These are phyloP conservation scores for Atta colombica DNA, from an alignment of 1,140 invertebrate species.

Conservation along the genomic window DNA sequence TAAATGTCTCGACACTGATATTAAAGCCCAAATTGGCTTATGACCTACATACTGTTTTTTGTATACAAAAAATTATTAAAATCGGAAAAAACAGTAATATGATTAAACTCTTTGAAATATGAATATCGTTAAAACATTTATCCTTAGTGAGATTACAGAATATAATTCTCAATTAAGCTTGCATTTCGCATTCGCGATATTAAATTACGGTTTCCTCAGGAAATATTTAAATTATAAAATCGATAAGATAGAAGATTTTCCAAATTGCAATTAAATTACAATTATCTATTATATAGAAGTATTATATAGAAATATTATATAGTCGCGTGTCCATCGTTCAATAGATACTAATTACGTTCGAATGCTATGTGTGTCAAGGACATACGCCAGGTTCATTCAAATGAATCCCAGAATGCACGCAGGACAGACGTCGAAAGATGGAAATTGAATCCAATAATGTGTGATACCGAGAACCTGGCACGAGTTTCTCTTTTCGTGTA, in stretches of 20 bases:
- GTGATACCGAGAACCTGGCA: conserved; percentile 70
- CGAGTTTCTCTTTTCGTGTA: conserved; percentile 67
- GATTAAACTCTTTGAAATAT: not conserved
- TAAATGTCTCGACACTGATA: conserved; percentile 18
- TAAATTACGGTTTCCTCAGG: not conserved
- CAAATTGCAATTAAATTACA: conserved; percentile 20
- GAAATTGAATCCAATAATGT: conserved; percentile 16
- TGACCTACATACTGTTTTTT: not conserved
- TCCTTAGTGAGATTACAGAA: not conserved
- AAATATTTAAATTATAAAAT: conserved; percentile 43
- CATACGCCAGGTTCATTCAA: conserved; percentile 21
- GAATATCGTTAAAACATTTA: not conserved
- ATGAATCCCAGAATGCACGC: conserved; percentile 35
- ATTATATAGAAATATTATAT: too few species aligned
- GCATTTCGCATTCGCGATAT: too few species aligned
- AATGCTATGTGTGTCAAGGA: conserved; percentile 67
- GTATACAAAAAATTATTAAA: not conserved
- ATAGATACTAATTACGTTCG: conserved; percentile 19
- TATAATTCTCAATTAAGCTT: not conserved
- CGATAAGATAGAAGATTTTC: not conserved
- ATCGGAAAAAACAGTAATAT: not conserved
- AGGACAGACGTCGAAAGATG: not conserved
- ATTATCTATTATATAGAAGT: conserved; percentile 9
- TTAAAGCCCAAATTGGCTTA: not conserved
- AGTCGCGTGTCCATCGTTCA: not conserved